These are phyloP conservation scores for Neodiprion pinetum DNA, from an alignment of 1,140 invertebrate species.

Conservation along the genomic window DNA sequence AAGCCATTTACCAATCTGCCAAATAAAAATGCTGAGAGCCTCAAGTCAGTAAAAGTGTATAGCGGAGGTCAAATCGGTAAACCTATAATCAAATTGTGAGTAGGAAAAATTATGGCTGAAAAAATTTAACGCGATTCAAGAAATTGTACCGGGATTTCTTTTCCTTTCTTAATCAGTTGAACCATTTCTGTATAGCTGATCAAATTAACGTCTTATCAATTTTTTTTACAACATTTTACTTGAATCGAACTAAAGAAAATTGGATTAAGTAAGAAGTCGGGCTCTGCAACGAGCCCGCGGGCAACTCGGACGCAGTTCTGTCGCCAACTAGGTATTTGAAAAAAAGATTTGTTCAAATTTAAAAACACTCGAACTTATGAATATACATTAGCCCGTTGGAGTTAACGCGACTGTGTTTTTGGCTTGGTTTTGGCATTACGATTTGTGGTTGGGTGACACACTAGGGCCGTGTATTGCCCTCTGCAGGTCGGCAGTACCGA, in stretches of 20 bases:
- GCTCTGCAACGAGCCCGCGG: neutral
- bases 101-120: neutral
- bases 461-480: conserved; percentile 15
- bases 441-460: conserved; percentile 18
- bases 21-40: too few species aligned
- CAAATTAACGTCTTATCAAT: neutral
- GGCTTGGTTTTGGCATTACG: conserved; percentile 15
- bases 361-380: neutral
- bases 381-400: conserved; percentile 6
- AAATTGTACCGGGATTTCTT: neutral
- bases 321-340: conserved; percentile 11
- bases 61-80: neutral
- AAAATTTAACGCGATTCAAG: neutral
- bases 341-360: neutral
- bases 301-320: conserved; percentile 4
- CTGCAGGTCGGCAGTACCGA: conserved; percentile 72
- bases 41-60: too few species aligned
- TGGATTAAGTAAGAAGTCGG: neutral
- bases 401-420: conserved; percentile 16
- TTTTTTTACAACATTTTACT: neutral
- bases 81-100: neutral
- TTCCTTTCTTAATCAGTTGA: neutral
- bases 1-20: too few species aligned
- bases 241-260: neutral
- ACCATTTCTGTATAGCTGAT: neutral